Evolutionary conservation across 2,113 vertebrate species (phyloP).

Genomic region (Spilogale gracilis): DNA sequence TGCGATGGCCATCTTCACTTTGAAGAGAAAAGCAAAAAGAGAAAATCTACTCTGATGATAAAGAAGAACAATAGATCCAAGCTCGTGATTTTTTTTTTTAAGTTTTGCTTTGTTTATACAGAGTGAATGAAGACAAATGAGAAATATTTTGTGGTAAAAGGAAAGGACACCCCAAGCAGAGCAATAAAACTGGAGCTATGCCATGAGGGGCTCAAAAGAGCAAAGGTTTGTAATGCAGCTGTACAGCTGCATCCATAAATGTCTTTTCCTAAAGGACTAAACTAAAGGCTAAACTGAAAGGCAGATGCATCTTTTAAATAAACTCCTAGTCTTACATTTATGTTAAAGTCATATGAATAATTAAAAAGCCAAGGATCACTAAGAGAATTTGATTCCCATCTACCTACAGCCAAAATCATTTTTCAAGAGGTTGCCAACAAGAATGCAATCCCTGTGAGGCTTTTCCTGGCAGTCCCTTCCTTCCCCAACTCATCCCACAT

Average conservation of each 20-base stretch:
- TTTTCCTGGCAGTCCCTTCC: not conserved
- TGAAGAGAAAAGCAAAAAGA: slow-evolving; percentile 14
- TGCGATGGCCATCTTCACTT: not conserved
- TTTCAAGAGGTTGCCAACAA: slow-evolving; percentile 32
- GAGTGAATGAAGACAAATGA: not conserved
- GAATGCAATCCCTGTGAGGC: not conserved
- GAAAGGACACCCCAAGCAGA: not conserved
- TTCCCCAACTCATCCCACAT: not conserved
- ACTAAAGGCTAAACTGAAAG: slow-evolving; percentile 34
- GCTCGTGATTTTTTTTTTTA: not conserved
- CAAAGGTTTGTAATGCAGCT: not conserved
- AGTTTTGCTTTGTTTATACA: not conserved
- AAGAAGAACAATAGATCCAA: not conserved
- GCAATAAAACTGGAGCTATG: not conserved
- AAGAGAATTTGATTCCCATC: slow-evolving; percentile 46
- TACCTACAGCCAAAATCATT: not conserved
- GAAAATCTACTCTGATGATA: not conserved
- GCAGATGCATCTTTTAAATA: slow-evolving; percentile 41
- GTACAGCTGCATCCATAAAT: not conserved
- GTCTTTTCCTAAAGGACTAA: slow-evolving; percentile 18
- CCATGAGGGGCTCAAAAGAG: not conserved
- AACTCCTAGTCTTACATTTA: not conserved
- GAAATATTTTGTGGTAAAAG: not conserved
- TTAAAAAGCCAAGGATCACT: slow-evolving; percentile 50
- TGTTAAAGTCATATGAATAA: slow-evolving; percentile 42